Conservation (phyloP, 1,140 invertebrate species). For the Drosophila carrolli region DNA sequence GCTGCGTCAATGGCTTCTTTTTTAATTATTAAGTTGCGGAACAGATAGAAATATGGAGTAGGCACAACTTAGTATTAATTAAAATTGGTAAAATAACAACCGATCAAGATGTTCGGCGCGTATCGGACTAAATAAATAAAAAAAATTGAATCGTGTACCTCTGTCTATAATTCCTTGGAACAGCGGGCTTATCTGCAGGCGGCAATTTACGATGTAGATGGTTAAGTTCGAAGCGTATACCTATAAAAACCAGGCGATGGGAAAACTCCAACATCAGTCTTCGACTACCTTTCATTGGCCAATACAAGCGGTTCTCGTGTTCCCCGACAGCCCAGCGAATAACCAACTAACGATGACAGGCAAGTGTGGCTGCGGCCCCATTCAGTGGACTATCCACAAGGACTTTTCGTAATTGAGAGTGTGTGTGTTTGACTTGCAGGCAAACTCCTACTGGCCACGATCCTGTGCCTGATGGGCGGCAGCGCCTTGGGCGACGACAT, state of each 20-base stretch:
- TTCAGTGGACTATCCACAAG: background rate
- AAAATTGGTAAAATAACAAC: conserved; percentile 52
- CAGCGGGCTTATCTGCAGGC: conserved; percentile 28
- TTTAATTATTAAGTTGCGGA: conserved; percentile 39
- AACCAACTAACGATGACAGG: conserved; percentile 42
- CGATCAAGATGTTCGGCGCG: conserved; percentile 15
- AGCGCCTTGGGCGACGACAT: conserved; percentile 34
- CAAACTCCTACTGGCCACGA: conserved; percentile 39
- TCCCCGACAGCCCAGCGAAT: background rate
- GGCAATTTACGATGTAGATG: conserved; percentile 36
- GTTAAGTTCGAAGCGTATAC: conserved; percentile 13
- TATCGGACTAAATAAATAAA: conserved; percentile 47
- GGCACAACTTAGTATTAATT: conserved; percentile 55
- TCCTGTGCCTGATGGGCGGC: conserved; percentile 48
- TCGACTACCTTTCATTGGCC: conserved; percentile 34
- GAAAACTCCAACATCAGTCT: conserved; percentile 38
- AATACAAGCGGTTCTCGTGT: conserved; percentile 15
- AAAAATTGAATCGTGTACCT: conserved; percentile 56
- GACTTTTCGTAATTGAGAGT: background rate
- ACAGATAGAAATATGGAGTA: conserved; percentile 29
- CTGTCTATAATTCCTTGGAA: conserved; percentile 28
- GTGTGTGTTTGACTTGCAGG: conserved; percentile 16
- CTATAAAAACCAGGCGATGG: conserved; percentile 37
- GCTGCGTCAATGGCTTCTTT: background rate
- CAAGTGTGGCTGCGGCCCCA: conserved; percentile 12